Base-by-base conservation (phyloP, 2,113 vertebrate species). In the Hippolais icterina region DNA sequence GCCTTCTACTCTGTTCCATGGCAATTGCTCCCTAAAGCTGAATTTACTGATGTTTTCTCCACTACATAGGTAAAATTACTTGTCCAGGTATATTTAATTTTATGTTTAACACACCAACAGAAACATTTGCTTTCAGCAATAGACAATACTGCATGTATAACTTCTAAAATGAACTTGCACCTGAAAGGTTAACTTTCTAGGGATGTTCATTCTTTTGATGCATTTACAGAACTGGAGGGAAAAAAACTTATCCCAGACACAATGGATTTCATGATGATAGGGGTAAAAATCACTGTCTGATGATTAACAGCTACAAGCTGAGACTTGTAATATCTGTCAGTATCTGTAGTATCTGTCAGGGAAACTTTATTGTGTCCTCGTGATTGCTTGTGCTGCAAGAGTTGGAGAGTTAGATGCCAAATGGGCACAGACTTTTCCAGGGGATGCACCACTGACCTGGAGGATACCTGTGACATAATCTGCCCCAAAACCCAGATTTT, bases 131-230 rank as follows among this genome's bases (percentile, higher is more conserved):
- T 92, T 82, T 56, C 56, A 65, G 31, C 52, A 86, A 75, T 10
- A 87, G n/a, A 81, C 70, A 89, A 65, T 54, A 77, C 6, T 47
- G 8, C 15, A 23, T 10, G 9, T 27, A 15, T 47, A 54, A 71
- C 18, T 59, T 83, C 52, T 86, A 24, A 89, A 92, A 63, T 63
- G 22, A 91, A 68, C 60, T 83, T 54, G 63, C 33, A 89, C 59
- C 13, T 76, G 3, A 10, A 81, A 33, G 28, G 4, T 90, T 89
- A 37, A 29, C 52, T 69, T 91, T 93, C 60, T n/a, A 63, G 22
- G 20, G 25, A 39, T 60, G 49, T 4, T 64, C 6, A 25, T 60
- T 79, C 42, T 77, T 63, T 60, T 24, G 28, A 64, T 41, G 42
- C 23, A 60, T 57, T 85, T 69, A 74, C 22, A 37, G 35, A 9